Percentiles rank a stretch among this genome's conserved stretches.
phyloP scores from a whole-genome alignment of 2,888 invertebrate species.

The Tipula lateralis region DNA sequence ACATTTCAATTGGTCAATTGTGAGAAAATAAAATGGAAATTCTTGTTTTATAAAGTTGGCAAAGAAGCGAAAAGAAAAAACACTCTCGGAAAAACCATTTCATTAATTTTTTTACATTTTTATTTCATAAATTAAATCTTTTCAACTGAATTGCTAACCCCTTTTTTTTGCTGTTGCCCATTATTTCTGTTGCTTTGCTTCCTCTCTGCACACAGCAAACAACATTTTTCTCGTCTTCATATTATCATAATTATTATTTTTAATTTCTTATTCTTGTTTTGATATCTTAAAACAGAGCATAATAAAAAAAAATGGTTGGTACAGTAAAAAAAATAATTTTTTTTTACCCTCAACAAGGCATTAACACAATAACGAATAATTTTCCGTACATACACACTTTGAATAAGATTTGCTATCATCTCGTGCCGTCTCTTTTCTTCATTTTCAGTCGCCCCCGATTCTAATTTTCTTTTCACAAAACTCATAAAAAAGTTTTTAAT shows the following conservation, averaged over 20 bases:
- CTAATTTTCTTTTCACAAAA: neutral
- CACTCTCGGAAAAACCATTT: neutral
- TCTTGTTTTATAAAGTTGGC: neutral
- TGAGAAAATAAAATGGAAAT: neutral
- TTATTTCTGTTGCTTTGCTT: neutral
- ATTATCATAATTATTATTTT: slow-evolving; percentile 19
- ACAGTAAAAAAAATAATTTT: no score
- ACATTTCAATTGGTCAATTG: neutral
- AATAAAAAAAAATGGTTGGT: neutral
- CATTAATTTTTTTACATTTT: neutral
- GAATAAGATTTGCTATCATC: neutral
- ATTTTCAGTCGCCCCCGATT: neutral
- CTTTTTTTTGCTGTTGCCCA: neutral
- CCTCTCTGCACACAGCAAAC: neutral
- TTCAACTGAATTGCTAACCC: slow-evolving; percentile 13
- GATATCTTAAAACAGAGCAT: slow-evolving; percentile 1
- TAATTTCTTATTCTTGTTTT: slow-evolving; percentile 11
- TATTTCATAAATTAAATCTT: slow-evolving; percentile 11
- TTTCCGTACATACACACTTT: neutral
- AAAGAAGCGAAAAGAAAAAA: neutral
- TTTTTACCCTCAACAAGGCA: neutral
- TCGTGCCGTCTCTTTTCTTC: neutral
- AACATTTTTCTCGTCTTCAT: neutral
- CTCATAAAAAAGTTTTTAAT: slow-evolving; percentile 20
- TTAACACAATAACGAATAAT: slow-evolving; percentile 19